Evolutionary conservation across 2,797 vertebrate genomes (phyloP), one percentile per base, ranked within the genome.

Genomic region (Caiman crocodilus): DNA sequence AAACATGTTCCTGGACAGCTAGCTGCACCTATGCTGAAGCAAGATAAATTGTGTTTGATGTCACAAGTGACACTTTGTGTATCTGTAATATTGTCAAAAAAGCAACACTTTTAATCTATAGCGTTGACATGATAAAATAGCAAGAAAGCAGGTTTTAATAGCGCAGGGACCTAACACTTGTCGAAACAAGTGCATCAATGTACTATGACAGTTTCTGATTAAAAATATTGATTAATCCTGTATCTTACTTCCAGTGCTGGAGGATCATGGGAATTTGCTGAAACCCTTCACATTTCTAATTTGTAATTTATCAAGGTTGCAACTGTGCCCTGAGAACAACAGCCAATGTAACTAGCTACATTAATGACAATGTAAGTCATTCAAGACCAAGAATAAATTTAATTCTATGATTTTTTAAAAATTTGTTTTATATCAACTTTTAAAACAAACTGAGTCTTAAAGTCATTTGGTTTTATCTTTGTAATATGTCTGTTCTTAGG

Each of bases 211-310:
- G 26, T 4, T 85, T 76, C 67, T 94, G 90, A 95, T 95, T 92
- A 85, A 93, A 93, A 91, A 87, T 77, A 81, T 76, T 79, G 73
- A 93, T 96, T 89, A 85, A 76, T 91, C 42, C 60, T 9, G 28
- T 86, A 92, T 86, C 67, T 94, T 23, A 61, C 25, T 94, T 93
- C 18, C 73, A 79, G 11, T 90, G 28, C 81, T 71, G 59, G n/a
- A 84, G n/a, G 84, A 50, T 35, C 4, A 11, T 28, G 60, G n/a
- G 32, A 80, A 87, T 21, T 78, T 71, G 90, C 55, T 74, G 79
- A 91, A 88, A 42, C 14, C 59, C 6, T 20, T 94, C 20, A 42
- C 2, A 9, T 56, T 79, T 56, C 32, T 89, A 89, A 63, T 60
- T 93, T 87, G 30, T 74, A 56, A 83, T 93, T 90, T 79, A 94